Conservation (phyloP, 2,888 invertebrate genomes). For the Archips xylosteana region DNA sequence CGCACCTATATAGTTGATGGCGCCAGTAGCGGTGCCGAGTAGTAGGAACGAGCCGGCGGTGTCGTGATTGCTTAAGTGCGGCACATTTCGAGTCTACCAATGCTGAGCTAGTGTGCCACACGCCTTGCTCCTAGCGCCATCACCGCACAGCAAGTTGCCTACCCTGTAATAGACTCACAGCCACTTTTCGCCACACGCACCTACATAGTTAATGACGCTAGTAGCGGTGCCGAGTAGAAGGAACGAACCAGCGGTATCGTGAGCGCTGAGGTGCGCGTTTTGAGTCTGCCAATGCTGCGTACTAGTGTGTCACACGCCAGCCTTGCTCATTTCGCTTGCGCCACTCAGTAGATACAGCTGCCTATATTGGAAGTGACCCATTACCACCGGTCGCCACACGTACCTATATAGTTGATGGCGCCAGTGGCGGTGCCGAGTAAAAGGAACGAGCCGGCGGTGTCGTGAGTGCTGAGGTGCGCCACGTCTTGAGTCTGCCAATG, state of each 20-base stretch:
- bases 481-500: slow-evolving; percentile 99
- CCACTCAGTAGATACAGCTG: too few species aligned
- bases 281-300: slow-evolving; percentile 99
- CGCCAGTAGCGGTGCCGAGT: slow-evolving; percentile 97
- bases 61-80: slow-evolving; percentile 97
- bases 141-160: slow-evolving; percentile 85
- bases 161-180: too few species aligned
- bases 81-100: slow-evolving; percentile 98
- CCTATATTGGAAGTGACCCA: too few species aligned
- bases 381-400: too few species aligned
- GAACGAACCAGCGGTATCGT: slow-evolving; percentile 98
- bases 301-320: slow-evolving; percentile 99
- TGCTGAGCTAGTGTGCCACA: slow-evolving; percentile 97
- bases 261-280: slow-evolving; percentile 97
- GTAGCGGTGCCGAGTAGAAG: slow-evolving; percentile 97
- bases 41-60: slow-evolving; percentile 98
- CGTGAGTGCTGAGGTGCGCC: slow-evolving; percentile 97
- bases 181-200: slow-evolving; percentile 65
- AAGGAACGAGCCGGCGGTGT: slow-evolving; percentile 98
- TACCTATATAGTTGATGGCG: slow-evolving; percentile 97
- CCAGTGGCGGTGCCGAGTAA: slow-evolving; percentile 98
- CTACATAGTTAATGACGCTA: slow-evolving; percentile 98
- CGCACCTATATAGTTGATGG: slow-evolving; percentile 96
- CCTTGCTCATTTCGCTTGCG: slow-evolving; percentile 87
- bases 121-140: slow-evolving; percentile 87